Conservation (phyloP, 2,797 vertebrate genomes). For the Gephyroberyx darwinii region DNA sequence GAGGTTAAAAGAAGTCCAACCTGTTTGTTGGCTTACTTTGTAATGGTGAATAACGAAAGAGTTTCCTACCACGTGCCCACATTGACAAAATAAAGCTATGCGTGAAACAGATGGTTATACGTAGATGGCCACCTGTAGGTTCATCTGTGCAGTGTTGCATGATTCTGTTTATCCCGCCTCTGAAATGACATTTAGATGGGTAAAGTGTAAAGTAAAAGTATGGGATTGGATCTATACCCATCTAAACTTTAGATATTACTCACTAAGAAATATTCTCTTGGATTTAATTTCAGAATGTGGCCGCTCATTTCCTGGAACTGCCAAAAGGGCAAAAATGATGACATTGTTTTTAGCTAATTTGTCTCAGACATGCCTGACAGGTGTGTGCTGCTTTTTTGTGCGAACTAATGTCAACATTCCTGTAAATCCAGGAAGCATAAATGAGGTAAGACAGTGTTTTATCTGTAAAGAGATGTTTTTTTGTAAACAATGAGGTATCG, state of each 20-base stretch:
- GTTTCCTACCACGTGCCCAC: too few relatives aligned
- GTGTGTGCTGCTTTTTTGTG: slow-evolving; percentile 81
- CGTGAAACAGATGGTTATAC: not conserved
- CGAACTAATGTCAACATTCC: slow-evolving; percentile 71
- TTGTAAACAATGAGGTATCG: not conserved
- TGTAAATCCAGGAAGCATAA: slow-evolving; percentile 78
- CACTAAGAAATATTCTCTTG: slow-evolving; percentile 9
- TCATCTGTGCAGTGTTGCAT: not conserved
- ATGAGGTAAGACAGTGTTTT: slow-evolving; percentile 76
- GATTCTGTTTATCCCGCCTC: not conserved
- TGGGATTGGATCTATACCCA: not conserved
- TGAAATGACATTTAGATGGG: not conserved
- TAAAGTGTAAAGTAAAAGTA: not conserved
- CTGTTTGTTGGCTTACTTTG: too few relatives aligned
- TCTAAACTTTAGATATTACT: not conserved
- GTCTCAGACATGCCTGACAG: slow-evolving; percentile 68
- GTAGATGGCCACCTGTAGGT: too few relatives aligned
- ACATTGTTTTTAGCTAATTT: slow-evolving; percentile 77
- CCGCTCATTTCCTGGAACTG: slow-evolving; percentile 70
- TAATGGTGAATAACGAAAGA: too few relatives aligned
- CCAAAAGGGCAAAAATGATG: slow-evolving; percentile 77
- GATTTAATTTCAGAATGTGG: slow-evolving; percentile 83
- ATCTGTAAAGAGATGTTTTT: slow-evolving; percentile 8
- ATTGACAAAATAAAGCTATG: not conserved
- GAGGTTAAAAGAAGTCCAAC: too few relatives aligned